A percentile compares a stretch with the other conserved stretches of the same genome.
Evolutionary conservation across 1,140 invertebrate species (phyloP).

Genomic region (Drosophila quadrilineata): DNA sequence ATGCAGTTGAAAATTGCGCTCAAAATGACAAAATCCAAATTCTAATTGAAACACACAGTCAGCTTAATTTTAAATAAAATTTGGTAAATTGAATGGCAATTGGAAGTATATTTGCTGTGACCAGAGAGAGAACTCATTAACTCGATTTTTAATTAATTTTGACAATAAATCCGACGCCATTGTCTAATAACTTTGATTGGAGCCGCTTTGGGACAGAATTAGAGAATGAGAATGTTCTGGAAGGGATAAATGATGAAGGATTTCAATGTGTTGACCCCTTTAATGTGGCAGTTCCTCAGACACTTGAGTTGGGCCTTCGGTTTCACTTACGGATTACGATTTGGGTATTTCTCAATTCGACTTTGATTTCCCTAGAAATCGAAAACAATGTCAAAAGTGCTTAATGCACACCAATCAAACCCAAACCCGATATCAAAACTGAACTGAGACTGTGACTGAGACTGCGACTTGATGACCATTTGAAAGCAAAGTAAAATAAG

Average conservation of each 20-base stretch:
- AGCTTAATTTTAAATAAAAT: constrained; percentile 69
- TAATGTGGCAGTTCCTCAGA: background rate
- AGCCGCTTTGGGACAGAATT: constrained; percentile 24
- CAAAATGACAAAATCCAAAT: constrained; percentile 13
- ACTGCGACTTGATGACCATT: constrained; percentile 18
- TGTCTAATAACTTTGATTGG: constrained; percentile 75
- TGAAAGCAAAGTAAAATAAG: no score
- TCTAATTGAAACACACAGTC: constrained; percentile 73
- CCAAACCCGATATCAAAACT: constrained; percentile 19
- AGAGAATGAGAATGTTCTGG: no score
- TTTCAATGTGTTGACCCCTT: background rate
- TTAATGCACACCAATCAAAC: constrained; percentile 65
- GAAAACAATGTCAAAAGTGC: constrained; percentile 75
- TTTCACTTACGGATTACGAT: constrained; percentile 24
- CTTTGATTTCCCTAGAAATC: constrained; percentile 74
- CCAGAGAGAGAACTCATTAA: constrained; percentile 51
- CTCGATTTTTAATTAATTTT: constrained; percentile 79
- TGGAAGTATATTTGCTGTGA: constrained; percentile 34
- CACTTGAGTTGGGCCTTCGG: constrained; percentile 18
- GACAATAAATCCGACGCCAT: constrained; percentile 59
- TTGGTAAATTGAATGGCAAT: constrained; percentile 56
- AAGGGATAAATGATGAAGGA: no score
- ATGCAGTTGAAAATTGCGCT: constrained; percentile 30
- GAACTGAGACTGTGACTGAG: no score
- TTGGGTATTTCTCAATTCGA: constrained; percentile 32